Evolutionary conservation across 2,797 vertebrate genomes (phyloP).

Genomic region (Lemur catta): DNA sequence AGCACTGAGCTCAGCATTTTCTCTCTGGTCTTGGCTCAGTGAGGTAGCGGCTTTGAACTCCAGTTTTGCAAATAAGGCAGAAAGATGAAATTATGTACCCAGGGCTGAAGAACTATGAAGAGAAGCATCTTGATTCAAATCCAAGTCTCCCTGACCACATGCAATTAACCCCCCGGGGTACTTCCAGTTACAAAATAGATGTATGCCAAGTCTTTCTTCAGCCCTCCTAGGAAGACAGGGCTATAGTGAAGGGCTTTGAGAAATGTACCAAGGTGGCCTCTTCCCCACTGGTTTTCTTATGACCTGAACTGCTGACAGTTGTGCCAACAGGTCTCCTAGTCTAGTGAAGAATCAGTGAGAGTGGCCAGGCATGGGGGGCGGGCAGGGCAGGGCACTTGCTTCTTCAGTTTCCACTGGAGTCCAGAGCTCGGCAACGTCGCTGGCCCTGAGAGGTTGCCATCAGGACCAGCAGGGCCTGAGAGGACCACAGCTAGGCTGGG

Average conservation of each 20-base stretch:
- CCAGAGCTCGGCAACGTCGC: background rate
- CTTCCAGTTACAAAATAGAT: background rate
- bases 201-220: background rate
- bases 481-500: background rate
- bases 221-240: background rate
- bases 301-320: background rate
- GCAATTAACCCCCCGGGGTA: background rate
- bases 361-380: background rate
- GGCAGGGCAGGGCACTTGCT: background rate
- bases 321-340: background rate
- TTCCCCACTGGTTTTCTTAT: background rate
- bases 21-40: background rate
- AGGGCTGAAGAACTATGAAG: background rate
- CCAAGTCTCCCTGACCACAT: background rate
- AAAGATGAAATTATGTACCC: background rate
- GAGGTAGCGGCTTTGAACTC: background rate
- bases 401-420: background rate
- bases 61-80: background rate
- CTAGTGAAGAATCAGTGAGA: background rate
- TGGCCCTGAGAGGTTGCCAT: background rate
- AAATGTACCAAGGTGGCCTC: background rate
- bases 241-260: background rate
- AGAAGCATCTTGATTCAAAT: background rate
- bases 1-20: background rate
- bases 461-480: background rate